These are phyloP conservation scores for Psittacus erithacus DNA, from an alignment of 2,113 vertebrate genomes.

Conservation along the genomic window DNA sequence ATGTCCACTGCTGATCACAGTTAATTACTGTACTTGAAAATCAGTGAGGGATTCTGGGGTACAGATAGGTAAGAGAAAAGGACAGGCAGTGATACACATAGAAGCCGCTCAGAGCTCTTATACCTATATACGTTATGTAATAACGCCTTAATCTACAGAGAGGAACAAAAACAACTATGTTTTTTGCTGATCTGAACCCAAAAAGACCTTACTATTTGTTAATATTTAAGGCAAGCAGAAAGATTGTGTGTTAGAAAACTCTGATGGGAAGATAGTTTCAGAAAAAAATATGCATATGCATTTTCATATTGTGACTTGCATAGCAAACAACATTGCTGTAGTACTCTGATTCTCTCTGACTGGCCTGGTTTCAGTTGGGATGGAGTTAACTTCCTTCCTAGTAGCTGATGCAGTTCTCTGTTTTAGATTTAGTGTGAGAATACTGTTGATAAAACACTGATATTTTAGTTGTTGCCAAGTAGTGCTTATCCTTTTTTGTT, in stretches of 20 bases:
- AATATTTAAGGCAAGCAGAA: neutral
- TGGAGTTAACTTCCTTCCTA: neutral
- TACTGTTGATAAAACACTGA: neutral
- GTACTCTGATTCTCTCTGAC: neutral
- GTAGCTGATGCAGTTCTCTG: neutral
- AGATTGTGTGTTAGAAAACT: neutral
- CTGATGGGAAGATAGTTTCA: neutral
- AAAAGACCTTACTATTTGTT: neutral
- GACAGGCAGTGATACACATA: neutral
- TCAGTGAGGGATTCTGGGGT: neutral
- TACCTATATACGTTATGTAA: neutral
- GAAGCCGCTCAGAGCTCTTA: neutral
- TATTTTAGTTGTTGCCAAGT: neutral
- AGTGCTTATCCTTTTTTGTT: neutral
- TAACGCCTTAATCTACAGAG: neutral
- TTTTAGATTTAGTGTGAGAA: neutral
- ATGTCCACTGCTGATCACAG: neutral
- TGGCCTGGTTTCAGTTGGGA: neutral
- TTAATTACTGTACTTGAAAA: neutral
- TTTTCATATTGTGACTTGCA: neutral
- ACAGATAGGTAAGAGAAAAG: neutral
- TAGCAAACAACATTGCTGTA: neutral
- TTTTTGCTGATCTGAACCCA: neutral
- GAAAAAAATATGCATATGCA: neutral
- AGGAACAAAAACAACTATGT: neutral